Base-by-base conservation (phyloP, 1,140 invertebrate species). In the Magallana angulata region DNA sequence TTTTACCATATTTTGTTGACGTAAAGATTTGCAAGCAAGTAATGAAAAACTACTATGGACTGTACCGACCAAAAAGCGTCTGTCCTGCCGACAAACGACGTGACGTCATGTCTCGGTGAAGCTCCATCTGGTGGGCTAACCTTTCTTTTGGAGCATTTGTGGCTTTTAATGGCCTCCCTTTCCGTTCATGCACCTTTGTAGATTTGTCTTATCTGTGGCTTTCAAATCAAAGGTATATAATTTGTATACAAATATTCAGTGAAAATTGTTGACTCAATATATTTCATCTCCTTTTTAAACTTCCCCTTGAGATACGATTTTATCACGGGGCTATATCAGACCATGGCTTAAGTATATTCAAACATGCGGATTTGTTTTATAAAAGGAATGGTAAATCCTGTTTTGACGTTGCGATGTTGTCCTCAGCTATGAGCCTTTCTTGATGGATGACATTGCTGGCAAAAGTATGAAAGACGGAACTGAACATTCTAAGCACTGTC, bases 251-350 rank as follows among this genome's bases (percentile, higher is more conserved):
- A 76, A 76, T 76, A 76, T 76, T 76, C 68, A 9, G 68, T 48
- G 68, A 76, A 76, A 76, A 76, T 24, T 76, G 68, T 76, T 76
- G 68, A 76, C 68, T 76, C 68, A 76, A 76, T 76, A 76, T 76
- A 76, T 76, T 76, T 76, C 68, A 76, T 76, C 68, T 76, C 68
- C 24, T 30, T 76, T 76, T 76, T 76, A 76, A 76, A 76, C 68
- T 76, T 76, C 68, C 68, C 68, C 68, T 76, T 36, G 68, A 76
- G 68, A 76, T 76, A 76, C 24, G 68, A 76, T 76, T 76, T 76
- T 76, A 76, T 76, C 68, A 76, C 68, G 12, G 12, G 68, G 18
- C 16, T 76, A 76, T 76, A 76, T 76, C 68, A 9, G 68, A 12
- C 24, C 68, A 12, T 30, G 68, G 24, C 68, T 76, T 76, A 76